These are phyloP conservation scores for Macrotis lagotis DNA, from an alignment of 2,113 vertebrate genomes.

Conservation along the genomic window DNA sequence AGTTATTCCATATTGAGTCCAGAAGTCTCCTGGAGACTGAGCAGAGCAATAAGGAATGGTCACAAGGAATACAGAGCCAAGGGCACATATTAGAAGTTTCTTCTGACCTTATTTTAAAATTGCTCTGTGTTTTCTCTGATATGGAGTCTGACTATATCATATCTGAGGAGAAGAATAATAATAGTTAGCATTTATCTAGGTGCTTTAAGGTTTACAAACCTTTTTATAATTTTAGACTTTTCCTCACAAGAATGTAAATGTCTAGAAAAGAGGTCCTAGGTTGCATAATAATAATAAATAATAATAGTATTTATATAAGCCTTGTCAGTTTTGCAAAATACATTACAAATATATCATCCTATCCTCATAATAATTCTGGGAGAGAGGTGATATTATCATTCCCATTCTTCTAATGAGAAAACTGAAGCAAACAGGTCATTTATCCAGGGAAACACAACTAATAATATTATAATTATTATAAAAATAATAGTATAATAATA, in stretches of 20 bases:
- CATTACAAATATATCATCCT: neutral
- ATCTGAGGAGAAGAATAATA: neutral
- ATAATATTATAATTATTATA: too few relatives aligned
- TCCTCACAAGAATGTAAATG: neutral
- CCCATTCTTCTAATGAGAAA: neutral
- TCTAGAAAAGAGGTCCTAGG: neutral
- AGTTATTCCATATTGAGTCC: too few relatives aligned
- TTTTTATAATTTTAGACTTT: neutral
- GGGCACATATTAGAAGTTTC: neutral
- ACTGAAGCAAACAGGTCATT: neutral
- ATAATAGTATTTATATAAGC: neutral
- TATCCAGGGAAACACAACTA: neutral
- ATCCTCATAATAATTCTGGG: neutral
- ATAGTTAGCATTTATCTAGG: neutral
- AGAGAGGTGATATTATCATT: neutral
- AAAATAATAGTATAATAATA: too few relatives aligned
- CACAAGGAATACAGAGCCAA: neutral
- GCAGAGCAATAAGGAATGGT: neutral
- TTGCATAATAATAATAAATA: neutral
- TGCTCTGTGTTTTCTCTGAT: neutral
- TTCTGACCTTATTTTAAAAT: neutral
- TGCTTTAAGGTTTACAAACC: neutral
- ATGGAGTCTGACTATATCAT: neutral
- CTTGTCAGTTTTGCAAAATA: neutral
- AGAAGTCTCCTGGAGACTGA: too few relatives aligned